Conservation (phyloP, 2,113 vertebrate genomes). For the Gadus chalcogrammus region DNA sequence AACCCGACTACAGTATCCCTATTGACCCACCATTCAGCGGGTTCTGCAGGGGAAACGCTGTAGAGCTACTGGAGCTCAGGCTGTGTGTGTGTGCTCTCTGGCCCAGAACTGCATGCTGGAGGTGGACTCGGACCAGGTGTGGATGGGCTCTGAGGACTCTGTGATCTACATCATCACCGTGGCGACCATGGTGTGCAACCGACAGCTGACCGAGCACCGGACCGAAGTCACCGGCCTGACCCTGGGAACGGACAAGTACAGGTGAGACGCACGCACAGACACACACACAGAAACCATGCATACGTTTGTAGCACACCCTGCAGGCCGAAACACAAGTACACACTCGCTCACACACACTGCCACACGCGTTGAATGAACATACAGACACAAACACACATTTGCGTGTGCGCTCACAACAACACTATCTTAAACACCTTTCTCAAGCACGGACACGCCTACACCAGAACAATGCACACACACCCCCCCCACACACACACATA, state of each 20-base stretch:
- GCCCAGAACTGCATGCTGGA: conserved; percentile 89
- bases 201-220: conserved; percentile 91
- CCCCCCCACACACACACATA: conserved; percentile 5
- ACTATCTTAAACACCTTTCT: no score
- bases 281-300: no score
- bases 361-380: no score
- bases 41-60: no score
- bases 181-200: conserved; percentile 91
- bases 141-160: conserved; percentile 91
- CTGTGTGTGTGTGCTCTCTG: conserved; percentile 4
- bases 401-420: no score
- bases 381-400: no score
- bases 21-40: no score
- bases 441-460: not conserved
- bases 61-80: no score
- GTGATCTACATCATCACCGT: conserved; percentile 92
- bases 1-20: no score
- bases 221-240: conserved; percentile 79
- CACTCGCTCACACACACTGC: no score
- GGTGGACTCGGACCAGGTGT: conserved; percentile 87
- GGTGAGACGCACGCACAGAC: conserved; percentile 56
- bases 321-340: no score
- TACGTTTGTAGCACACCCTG: no score
- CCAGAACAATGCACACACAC: not conserved
- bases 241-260: conserved; percentile 67